These are phyloP conservation scores for Rhopalosiphum padi DNA, from an alignment of 1,140 invertebrate species.

Conservation along the genomic window DNA sequence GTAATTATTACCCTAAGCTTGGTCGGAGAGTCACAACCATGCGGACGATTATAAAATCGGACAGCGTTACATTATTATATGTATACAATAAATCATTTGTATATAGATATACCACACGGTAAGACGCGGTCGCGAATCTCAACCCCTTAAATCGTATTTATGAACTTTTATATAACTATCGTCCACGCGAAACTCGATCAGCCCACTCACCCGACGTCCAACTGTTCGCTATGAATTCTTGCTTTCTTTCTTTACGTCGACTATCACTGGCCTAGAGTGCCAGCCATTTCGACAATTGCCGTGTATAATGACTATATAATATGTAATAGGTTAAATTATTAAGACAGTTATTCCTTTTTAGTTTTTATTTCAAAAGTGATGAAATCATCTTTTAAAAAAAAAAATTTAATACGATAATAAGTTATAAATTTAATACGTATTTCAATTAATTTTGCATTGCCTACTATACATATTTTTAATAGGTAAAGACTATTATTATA, in stretches of 20 bases:
- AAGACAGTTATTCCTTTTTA: too few relatives aligned
- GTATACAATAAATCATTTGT: neutral
- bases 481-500: neutral
- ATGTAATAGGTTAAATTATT: too few relatives aligned
- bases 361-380: neutral
- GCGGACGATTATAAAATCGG: neutral
- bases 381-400: neutral
- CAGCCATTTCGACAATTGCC: neutral
- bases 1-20: neutral
- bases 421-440: neutral
- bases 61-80: neutral
- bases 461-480: neutral
- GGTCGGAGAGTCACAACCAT: too few relatives aligned
- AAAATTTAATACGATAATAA: neutral
- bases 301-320: too few relatives aligned
- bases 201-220: neutral
- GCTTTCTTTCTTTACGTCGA: neutral
- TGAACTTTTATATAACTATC: neutral
- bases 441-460: neutral
- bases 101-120: neutral
- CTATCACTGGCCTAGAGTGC: too few relatives aligned
- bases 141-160: slow-evolving; percentile 2
- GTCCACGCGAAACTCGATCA: neutral
- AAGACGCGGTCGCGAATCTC: neutral
- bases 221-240: neutral